Evolutionary conservation across 2,797 vertebrate genomes (phyloP).

Genomic region (Oceanodroma leucorhoa): DNA sequence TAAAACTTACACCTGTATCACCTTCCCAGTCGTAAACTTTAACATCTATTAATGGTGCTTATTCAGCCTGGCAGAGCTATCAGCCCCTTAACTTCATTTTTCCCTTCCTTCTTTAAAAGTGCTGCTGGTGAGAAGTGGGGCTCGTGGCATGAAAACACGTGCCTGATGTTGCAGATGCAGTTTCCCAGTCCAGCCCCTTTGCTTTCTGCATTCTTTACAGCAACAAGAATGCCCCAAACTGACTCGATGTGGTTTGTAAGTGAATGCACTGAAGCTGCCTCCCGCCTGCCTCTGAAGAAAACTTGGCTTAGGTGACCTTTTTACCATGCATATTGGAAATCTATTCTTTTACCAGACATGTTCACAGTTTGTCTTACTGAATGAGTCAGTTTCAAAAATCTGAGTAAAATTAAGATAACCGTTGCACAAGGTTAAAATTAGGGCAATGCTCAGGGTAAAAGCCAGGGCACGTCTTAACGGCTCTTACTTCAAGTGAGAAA

Average conservation of each 20-base stretch:
- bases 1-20: constrained; percentile 45
- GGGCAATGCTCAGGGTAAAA: constrained; percentile 52
- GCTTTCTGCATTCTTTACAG: neutral
- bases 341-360: neutral
- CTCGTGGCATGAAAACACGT: accelerated
- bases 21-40: neutral
- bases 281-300: neutral
- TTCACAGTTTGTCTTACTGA: constrained; percentile 25
- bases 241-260: neutral
- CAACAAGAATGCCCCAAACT: neutral
- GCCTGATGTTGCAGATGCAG: accelerated
- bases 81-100: neutral
- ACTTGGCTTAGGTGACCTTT: constrained; percentile 52
- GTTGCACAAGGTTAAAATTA: constrained; percentile 61
- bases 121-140: neutral
- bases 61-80: neutral
- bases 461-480: constrained; percentile 25
- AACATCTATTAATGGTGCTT: constrained; percentile 2
- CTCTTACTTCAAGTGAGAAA: constrained; percentile 26
- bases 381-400: constrained; percentile 68
- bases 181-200: neutral
- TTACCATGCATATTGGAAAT: constrained; percentile 49
- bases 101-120: neutral
- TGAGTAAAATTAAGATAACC: constrained; percentile 65
- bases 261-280: neutral